Evolutionary conservation across 2,113 vertebrate genomes (phyloP), one percentile per base, ranked within the genome.

Genomic region (Mixornis gularis): DNA sequence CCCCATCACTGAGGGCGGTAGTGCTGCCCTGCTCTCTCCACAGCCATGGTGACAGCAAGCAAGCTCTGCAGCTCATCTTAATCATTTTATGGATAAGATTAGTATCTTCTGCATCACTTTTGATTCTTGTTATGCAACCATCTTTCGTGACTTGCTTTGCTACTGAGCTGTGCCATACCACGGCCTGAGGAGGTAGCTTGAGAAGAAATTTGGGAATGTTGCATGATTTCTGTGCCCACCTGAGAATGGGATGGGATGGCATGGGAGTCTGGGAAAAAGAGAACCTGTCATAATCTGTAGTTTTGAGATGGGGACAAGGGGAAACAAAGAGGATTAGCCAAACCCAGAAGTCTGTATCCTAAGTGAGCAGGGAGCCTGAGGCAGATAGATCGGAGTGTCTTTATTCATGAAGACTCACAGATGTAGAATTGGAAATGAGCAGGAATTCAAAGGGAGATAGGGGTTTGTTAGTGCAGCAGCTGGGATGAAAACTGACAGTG

Each of bases 401-500:
- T 94, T 96, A 80, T 87, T 92, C 78, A 89, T 90, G 70, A 93
- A 56, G 46, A 58, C 44, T 60, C 9, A 11, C 25, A 78, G 71
- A 53, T 65, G 30, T 20, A 77, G 91, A 91, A 92, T 15, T 90
- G 60, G 76, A 95, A 94, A 91, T 62, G 52, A 93, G 59, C 58
- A 62, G 25, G 34, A 69, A 8, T 63, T 79, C 62, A 68, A 55
- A 77, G n/a, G 20, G 59, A 48, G 10, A 55, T 55, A 59, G 4
- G 58, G 41, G 40, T 25, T 85, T 89, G 63, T 72, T 80, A 56
- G 56, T 85, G 64, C 60, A 69, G 41, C 79, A 79, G 36, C 38
- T 64, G 73, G 70, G 52, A 62, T 8, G 6, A 69, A 87, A 85
- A 41, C 56, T 81, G 71, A 34, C 26, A 17, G 71, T 65, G 59